Conservation (phyloP, 2,888 invertebrate genomes). For the Xestobium rufovillosum region DNA sequence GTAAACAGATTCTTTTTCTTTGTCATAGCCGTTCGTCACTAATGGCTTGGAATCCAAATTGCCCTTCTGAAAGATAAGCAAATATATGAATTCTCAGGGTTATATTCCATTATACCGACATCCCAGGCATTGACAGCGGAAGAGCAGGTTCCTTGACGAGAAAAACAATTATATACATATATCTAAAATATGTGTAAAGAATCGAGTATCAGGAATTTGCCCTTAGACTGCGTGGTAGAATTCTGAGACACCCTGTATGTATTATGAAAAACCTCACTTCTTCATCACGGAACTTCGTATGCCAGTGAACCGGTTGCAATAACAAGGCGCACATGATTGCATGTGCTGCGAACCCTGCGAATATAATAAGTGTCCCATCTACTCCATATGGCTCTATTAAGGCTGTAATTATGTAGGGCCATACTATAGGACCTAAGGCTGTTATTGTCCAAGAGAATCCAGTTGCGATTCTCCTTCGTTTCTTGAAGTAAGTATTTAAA, state of each 20-base stretch:
- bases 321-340: constrained; percentile 59
- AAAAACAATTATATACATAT: too few species aligned
- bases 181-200: too few species aligned
- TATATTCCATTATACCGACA: too few species aligned
- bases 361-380: constrained; percentile 57
- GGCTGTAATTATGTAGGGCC: constrained; percentile 62
- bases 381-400: constrained; percentile 57
- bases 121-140: too few species aligned
- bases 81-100: too few species aligned
- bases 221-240: neutral
- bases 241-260: too few species aligned
- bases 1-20: constrained; percentile 16
- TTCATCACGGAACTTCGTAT: constrained; percentile 46
- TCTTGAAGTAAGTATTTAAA: constrained; percentile 66
- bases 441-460: constrained; percentile 66
- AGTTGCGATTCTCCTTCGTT: constrained; percentile 61
- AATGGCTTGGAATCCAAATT: too few species aligned
- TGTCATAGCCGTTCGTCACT: too few species aligned
- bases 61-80: too few species aligned
- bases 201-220: neutral
- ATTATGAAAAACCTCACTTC: constrained; percentile 13
- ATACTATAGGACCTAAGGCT: constrained; percentile 63
- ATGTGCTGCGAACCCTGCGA: constrained; percentile 60
- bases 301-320: constrained; percentile 70
- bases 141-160: too few species aligned